phyloP scores from a whole-genome alignment of 2,113 vertebrate species.

The Lathamus discolor region DNA sequence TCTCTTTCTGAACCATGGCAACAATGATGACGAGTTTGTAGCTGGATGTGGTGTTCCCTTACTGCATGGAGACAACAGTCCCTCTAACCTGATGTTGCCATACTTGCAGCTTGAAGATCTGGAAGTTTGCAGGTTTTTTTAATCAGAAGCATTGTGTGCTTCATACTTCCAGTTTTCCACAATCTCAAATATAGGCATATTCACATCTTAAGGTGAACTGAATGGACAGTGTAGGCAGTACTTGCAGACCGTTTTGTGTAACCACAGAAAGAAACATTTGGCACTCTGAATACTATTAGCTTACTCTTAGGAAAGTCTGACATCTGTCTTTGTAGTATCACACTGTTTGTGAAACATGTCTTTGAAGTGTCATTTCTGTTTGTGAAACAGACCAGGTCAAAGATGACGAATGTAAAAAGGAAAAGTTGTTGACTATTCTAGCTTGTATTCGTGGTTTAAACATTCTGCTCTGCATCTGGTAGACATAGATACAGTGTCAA shows the following conservation, averaged over 20 bases:
- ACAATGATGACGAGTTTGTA: conserved; percentile 74
- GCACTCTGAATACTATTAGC: not conserved
- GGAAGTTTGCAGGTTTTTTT: not conserved
- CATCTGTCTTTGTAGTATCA: not conserved
- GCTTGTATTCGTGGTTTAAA: accelerated
- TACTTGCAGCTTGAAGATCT: not conserved
- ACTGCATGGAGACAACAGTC: conserved; percentile 80
- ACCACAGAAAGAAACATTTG: not conserved
- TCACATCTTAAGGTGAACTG: not conserved
- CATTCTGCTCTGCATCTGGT: too few species aligned
- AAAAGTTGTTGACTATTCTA: not conserved
- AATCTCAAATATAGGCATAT: accelerated
- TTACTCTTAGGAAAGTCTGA: accelerated
- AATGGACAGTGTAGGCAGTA: accelerated
- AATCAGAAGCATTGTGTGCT: not conserved
- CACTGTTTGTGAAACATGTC: not conserved
- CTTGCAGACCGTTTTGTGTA: not conserved
- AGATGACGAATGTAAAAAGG: accelerated
- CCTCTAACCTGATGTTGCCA: conserved; percentile 85
- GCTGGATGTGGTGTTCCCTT: conserved; percentile 55
- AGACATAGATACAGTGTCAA: accelerated
- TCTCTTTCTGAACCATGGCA: conserved; percentile 19
- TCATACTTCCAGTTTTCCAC: not conserved
- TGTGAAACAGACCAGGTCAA: not conserved
- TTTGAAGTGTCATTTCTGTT: not conserved